Conservation (phyloP, 2,888 invertebrate species). For the Acleris cristana region DNA sequence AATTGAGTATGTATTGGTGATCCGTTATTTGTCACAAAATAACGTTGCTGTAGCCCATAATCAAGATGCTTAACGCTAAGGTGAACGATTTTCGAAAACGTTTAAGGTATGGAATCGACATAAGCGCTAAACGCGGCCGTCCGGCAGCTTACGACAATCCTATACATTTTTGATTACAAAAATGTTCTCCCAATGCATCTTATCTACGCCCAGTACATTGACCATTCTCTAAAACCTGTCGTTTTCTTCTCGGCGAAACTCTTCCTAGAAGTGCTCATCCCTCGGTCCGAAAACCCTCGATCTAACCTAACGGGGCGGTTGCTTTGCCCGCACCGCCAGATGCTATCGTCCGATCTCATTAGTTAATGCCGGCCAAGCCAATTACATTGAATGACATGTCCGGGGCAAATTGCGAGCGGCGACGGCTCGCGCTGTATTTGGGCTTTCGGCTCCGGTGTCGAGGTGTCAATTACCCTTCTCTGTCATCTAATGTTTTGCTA, state of each 20-base stretch:
- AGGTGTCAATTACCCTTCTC: slow-evolving; percentile 34
- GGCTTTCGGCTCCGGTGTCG: slow-evolving; percentile 36
- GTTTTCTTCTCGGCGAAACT: neutral
- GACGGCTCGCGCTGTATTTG: slow-evolving; percentile 41
- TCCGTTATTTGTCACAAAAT: too few species aligned
- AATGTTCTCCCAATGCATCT: too few species aligned
- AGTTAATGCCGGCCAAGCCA: slow-evolving; percentile 71
- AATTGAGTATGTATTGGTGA: too few species aligned
- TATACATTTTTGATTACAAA: too few species aligned
- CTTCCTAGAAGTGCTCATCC: slow-evolving; percentile 46
- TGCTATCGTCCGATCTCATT: slow-evolving; percentile 64
- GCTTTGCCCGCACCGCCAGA: slow-evolving; percentile 63
- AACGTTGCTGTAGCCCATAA: too few species aligned
- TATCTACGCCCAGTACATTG: too few species aligned
- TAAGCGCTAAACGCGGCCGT: too few species aligned
- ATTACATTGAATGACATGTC: slow-evolving; percentile 79
- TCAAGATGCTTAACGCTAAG: too few species aligned
- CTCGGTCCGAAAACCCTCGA: slow-evolving; percentile 54
- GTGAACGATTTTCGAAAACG: too few species aligned
- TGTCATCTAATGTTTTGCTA: slow-evolving; percentile 29
- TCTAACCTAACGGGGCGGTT: slow-evolving; percentile 59
- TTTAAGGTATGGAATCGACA: too few species aligned
- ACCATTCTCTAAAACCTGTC: neutral
- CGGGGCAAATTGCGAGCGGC: slow-evolving; percentile 65
- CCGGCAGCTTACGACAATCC: too few species aligned